phyloP scores from a whole-genome alignment of 1,140 invertebrate species.

The Adoxophyes honmai region DNA sequence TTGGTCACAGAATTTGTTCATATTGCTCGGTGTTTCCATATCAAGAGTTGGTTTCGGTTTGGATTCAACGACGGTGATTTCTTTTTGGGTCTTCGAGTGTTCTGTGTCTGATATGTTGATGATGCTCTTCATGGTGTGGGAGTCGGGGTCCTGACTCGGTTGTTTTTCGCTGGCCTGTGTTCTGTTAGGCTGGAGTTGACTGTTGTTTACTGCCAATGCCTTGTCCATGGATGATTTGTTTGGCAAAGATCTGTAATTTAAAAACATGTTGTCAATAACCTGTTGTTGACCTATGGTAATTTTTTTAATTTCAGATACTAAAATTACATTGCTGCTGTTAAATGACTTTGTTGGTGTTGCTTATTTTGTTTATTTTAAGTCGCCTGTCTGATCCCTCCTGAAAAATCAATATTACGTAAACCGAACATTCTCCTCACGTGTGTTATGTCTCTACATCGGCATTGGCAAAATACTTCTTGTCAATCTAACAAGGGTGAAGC shows the following conservation, averaged over 20 bases:
- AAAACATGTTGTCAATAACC: no score
- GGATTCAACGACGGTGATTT: constrained; percentile 33
- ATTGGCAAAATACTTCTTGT: no score
- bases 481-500: no score
- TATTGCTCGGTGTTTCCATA: constrained; percentile 54
- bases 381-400: no score
- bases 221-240: not conserved
- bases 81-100: constrained; percentile 31
- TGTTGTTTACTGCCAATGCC: not conserved
- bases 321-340: no score
- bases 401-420: no score
- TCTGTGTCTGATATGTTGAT: constrained; percentile 21
- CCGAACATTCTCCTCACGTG: no score
- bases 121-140: not conserved
- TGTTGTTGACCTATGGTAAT: no score
- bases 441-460: no score
- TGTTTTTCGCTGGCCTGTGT: not conserved
- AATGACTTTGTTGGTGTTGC: no score
- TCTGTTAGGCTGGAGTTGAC: not conserved
- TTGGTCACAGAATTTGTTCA: constrained; percentile 57
- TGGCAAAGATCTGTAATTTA: not conserved
- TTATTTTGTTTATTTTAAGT: no score
- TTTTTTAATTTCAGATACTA: no score
- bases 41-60: constrained; percentile 33
- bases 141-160: not conserved